These are phyloP conservation scores for Dromococcyx pavoninus DNA, from an alignment of 2,797 vertebrate species.

Conservation along the genomic window DNA sequence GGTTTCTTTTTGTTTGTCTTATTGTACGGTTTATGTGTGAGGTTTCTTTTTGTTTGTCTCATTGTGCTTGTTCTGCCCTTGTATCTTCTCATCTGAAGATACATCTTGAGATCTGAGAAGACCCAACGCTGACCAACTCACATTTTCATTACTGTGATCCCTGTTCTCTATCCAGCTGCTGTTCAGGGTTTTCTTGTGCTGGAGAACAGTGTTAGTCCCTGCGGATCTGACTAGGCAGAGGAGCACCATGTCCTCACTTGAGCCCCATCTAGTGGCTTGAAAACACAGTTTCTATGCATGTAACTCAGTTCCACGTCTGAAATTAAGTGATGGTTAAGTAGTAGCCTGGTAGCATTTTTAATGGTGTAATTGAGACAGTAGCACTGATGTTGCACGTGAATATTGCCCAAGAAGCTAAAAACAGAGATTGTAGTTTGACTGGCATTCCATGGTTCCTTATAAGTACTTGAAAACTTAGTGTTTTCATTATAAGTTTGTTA, in stretches of 20 bases:
- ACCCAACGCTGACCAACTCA: neutral
- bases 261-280: neutral
- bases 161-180: neutral
- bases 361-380: neutral
- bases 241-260: neutral
- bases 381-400: neutral
- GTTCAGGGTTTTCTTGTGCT: neutral
- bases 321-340: neutral
- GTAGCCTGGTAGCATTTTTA: neutral
- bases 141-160: neutral
- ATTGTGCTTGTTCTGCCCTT: neutral
- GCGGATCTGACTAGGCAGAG: neutral
- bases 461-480: neutral
- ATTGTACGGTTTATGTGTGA: no score
- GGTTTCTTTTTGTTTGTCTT: neutral
- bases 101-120: neutral
- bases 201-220: accelerated
- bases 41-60: no score
- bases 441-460: neutral
- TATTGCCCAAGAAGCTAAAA: neutral
- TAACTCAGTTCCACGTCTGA: neutral
- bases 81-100: neutral
- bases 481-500: neutral
- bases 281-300: neutral
- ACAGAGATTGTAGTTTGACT: neutral